Evolutionary conservation across 53 echinoderm and acorn worm genomes (phyloP).

Genomic region (Stichopus horrens): DNA sequence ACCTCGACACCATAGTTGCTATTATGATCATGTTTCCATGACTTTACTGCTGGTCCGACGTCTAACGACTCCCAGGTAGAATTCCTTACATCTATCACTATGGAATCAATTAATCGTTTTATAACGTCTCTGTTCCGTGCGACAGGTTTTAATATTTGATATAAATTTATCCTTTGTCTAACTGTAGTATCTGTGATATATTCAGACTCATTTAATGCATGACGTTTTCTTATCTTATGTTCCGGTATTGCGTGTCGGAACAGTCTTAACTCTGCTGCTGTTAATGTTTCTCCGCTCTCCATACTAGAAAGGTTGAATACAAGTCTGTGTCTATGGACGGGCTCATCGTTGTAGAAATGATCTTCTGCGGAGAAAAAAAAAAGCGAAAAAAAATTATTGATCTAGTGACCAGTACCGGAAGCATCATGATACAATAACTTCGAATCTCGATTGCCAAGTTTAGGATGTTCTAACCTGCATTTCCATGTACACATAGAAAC

Average conservation of each 20-base stretch:
- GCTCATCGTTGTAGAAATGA: neutral
- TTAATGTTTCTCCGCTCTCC: constrained; percentile 73
- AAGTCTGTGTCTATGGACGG: constrained; percentile 64
- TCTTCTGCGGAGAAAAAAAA: constrained; percentile 25
- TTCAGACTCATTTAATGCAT: constrained; percentile 51
- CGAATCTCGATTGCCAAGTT: no score
- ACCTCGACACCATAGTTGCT: constrained; percentile 88
- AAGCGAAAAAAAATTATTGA: neutral
- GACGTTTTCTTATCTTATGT: constrained; percentile 58
- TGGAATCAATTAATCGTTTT: constrained; percentile 92
- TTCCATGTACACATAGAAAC: no score
- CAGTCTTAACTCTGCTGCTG: constrained; percentile 82
- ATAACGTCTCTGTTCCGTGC: constrained; percentile 81
- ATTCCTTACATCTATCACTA: constrained; percentile 81
- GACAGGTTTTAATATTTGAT: constrained; percentile 92
- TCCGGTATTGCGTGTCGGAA: constrained; percentile 69
- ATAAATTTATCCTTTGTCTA: constrained; percentile 88
- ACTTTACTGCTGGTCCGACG: constrained; percentile 81
- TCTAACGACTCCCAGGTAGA: constrained; percentile 90
- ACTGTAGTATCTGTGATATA: constrained; percentile 45
- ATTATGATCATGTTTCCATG: constrained; percentile 70
- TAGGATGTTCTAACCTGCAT: no score
- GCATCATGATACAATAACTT: no score
- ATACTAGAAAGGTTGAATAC: constrained; percentile 82
- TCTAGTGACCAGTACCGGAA: no score